A percentile compares a stretch with the other conserved stretches of the same genome.
Conservation (phyloP, 2,113 vertebrate species). For the Entelurus aequoreus region DNA sequence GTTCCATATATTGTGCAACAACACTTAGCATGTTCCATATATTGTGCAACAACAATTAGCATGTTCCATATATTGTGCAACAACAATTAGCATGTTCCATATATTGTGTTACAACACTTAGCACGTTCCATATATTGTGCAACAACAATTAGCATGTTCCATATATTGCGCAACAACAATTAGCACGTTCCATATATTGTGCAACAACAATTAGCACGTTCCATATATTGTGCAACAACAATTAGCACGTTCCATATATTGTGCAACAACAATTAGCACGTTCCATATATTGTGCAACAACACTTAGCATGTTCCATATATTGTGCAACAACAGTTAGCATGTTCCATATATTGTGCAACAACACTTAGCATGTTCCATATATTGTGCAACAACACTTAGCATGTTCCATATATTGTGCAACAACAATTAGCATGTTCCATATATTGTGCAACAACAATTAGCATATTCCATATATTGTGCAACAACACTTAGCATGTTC, state of each 20-base stretch:
- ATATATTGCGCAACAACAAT: conserved; percentile 24
- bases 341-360: conserved; percentile 17
- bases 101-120: conserved; percentile 22
- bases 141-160: conserved; percentile 32
- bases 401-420: conserved; percentile 15
- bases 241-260: conserved; percentile 26
- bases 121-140: conserved; percentile 13
- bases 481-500: conserved; percentile 25
- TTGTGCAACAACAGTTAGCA: conserved; percentile 20
- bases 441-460: conserved; percentile 24
- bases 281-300: conserved; percentile 21
- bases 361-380: conserved; percentile 25
- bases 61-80: conserved; percentile 15
- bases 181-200: conserved; percentile 21
- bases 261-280: conserved; percentile 25
- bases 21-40: conserved; percentile 23
- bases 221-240: conserved; percentile 20
- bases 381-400: conserved; percentile 22
- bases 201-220: conserved; percentile 31
- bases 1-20: conserved; percentile 19
- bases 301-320: conserved; percentile 20
- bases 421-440: conserved; percentile 31
- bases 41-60: conserved; percentile 29
- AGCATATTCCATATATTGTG: conserved; percentile 20
- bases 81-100: conserved; percentile 31